phyloP scores from a whole-genome alignment of 1,140 invertebrate species.

The Leptonema lineaticorne region DNA sequence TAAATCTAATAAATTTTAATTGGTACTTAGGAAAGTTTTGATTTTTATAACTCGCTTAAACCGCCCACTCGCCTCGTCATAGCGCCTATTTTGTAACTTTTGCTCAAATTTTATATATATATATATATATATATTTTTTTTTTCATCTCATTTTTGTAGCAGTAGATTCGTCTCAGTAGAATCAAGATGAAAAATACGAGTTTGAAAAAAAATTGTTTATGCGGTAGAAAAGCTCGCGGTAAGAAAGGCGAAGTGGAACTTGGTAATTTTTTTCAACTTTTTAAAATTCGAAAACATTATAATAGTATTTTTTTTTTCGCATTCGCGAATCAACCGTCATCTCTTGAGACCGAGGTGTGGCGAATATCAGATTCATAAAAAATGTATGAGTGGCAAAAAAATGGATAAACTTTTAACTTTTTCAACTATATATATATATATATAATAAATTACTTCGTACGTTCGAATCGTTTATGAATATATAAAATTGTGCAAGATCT shows the following conservation, averaged over 20 bases:
- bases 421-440: background rate
- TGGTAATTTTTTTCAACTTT: conserved; percentile 18
- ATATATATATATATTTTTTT: too few relatives aligned
- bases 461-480: conserved; percentile 19
- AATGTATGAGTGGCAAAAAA: conserved; percentile 16
- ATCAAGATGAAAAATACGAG: too few relatives aligned
- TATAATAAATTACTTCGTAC: conserved; percentile 5
- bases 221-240: too few relatives aligned
- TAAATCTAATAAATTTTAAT: background rate
- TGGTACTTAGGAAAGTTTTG: background rate
- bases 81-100: background rate
- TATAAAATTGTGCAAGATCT: conserved; percentile 24
- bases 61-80: background rate
- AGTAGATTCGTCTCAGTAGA: too few relatives aligned
- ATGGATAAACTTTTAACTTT: conserved; percentile 1
- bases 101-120: background rate
- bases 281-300: conserved; percentile 27
- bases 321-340: background rate
- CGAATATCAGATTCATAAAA: conserved; percentile 14
- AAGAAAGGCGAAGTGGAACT: background rate
- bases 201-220: too few relatives aligned
- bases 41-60: conserved; percentile 18
- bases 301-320: background rate
- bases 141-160: too few relatives aligned
- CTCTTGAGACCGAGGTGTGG: background rate